Evolutionary conservation across 1,140 invertebrate species (phyloP), one percentile per base, ranked within the genome.

Genomic region (Drosophila grimshawi): DNA sequence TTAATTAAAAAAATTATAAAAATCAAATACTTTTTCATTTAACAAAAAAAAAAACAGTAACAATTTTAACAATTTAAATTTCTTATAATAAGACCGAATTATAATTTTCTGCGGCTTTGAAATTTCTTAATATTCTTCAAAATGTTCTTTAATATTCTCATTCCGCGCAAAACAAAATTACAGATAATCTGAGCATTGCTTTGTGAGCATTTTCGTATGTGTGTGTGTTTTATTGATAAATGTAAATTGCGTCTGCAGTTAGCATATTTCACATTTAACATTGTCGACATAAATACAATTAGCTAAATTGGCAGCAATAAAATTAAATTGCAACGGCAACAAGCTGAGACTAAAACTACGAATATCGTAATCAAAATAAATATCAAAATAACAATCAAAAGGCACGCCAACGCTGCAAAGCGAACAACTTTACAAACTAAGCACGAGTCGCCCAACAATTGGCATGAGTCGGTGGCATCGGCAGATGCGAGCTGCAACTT

Each of bases 241-340:
- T 57, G 3, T 43, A 35, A 60, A 48, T 48, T 43, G 32, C 33
- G 60, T 37, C 32, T 35, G 60, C 60, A 30, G 60, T 49, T 51
- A 33, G 60, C 60, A 39, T 51, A 27, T 43, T 53, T 41, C 3
- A 32, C 56, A 49, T 61, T 37, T 67, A 68, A 68, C 64, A 68
- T 61, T 68, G 48, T 67, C 71, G 75, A 76, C 76, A 53, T 77
- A 83, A 76, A 83, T 60, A 79, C 80, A 86, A 88, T 86, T 88
- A 86, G 80, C 80, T 72, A 86, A 86, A 86, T 86, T 88, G 85
- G 53, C 69, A 60, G 73, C 85, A 83, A 86, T 86, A 83, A 88
- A 90, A 88, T 79, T 78, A 86, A 76, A 86, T 70, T 80, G 75
- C 62, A 85, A 88, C 80, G 64, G 80, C 80, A 80, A 55, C 66